Evolutionary conservation across 2,797 vertebrate species (phyloP).

Genomic region (Acanthis flammea): DNA sequence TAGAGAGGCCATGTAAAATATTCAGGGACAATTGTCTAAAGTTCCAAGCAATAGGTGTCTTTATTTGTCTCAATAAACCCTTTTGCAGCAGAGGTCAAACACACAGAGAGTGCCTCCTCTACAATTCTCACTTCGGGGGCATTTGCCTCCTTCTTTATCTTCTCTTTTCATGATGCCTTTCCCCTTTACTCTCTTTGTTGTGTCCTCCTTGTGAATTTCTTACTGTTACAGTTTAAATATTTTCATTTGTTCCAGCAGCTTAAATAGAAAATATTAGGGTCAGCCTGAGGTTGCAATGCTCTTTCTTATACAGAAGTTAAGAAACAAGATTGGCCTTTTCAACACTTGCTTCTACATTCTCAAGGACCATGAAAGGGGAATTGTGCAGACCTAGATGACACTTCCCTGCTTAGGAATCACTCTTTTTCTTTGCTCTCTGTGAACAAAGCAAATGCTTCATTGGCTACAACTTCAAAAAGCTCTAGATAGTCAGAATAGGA

Average conservation of each 20-base stretch:
- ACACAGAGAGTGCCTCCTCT: not conserved
- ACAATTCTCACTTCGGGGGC: not conserved
- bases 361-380: not conserved
- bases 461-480: not conserved
- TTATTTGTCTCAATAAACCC: not conserved
- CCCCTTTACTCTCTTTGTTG: not conserved
- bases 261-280: not conserved
- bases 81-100: not conserved
- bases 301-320: not conserved
- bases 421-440: conserved; percentile 18
- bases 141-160: not conserved
- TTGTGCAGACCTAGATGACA: not conserved
- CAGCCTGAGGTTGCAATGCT: not conserved
- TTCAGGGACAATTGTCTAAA: not conserved
- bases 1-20: not conserved
- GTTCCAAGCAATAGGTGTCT: not conserved
- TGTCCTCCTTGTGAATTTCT: not conserved
- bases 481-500: not conserved
- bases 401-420: not conserved
- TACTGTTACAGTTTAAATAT: not conserved
- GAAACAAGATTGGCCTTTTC: not conserved
- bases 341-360: not conserved
- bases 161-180: not conserved
- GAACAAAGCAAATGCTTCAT: not conserved
- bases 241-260: not conserved